Evolutionary conservation across 2,113 vertebrate species (phyloP), one percentile per base, ranked within the genome.

Genomic region (Nerophis ophidion): DNA sequence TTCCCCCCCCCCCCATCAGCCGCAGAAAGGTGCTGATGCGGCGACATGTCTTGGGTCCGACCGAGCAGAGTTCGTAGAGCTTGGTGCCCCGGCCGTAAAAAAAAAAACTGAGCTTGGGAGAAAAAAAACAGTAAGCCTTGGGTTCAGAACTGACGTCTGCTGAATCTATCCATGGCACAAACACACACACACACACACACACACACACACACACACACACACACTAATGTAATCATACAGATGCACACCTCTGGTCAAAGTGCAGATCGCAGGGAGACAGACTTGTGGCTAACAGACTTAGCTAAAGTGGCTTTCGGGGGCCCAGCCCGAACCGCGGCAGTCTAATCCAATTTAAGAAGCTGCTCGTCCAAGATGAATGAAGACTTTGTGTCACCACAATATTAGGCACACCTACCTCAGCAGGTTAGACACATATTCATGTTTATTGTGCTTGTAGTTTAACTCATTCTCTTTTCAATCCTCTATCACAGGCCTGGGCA

Each of bases 301-400:
- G 82, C 85, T 82, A 81, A 87, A 83, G 83, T 86, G 81, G 84
- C 85, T 87, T 88, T 83, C 59, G 72, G 53, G 76, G 85, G 77
- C 81, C 71, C 49, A 52, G 66, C 69, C 75, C n/a, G 76, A 74
- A 78, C 66, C 77, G 61, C 81, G 65, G 65, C 69, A 65, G 70
- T 70, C 74, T 84, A 89, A 89, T 86, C 86, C 86, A 80, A 88
- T 88, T 84, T 79, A 76, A 81, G 75, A 72, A 71, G 64, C 72
- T 51, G 47, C 26, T 48, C 14, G 64, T 71, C 72, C 72, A 58
- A 13, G 14, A 72, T 81, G 75, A 12, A 2, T 8, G 5, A 19
- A 69, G 60, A 56, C n/a, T 26, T 26, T 26, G 26, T 26, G 26
- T 26, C 26, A 26, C 1, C 26, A 26, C 26, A 26, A 1, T 26